Evolutionary conservation across 2,888 invertebrate genomes (phyloP), one percentile per base, ranked within the genome.

Genomic region (Nemotelus pantherinus): DNA sequence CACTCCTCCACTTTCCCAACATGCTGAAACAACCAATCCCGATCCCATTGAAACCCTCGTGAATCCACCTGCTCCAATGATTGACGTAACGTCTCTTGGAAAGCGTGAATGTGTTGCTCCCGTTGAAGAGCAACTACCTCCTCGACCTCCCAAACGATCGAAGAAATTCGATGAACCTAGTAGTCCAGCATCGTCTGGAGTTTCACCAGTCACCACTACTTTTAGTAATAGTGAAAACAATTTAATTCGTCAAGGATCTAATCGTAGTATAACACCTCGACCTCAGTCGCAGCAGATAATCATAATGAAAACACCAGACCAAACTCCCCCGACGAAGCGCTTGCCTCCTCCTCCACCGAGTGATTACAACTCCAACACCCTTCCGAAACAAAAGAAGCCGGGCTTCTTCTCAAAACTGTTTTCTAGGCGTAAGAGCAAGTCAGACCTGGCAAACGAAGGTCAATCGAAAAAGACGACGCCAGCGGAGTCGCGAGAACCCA

Each of bases 71-170:
- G 85, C 84, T 2, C 90, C 90, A 0, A 88, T 89, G 67, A 89
- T 90, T n/a, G 88, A 89, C 84, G 84, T 88, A 10, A 78, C 77
- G 48, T 87, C 89, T 0, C 84, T 90, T 0, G 74, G 74, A 25
- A 90, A 90, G 82, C 88, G 89, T 47, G 88, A 89, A 82, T 85
- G 86, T 80, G 91, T 91, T 48, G 87, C 88, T 2, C 83, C 84
- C 2, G 90, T 90, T 70, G 89, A 90, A 78, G 92, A 92, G 81
- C 90, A 91, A 81, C 88, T 93, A 63, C 95, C 95, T 1, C 95
- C 95, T 0, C 83, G 95, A 77, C 95, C 95, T 0, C 95, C 95
- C 0, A 95, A 95, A 84, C 90, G 95, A 70, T 88, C 91, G 2
- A 91, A 92, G 75, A 92, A 92, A 80, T 87, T 89, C 44, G 87